Evolutionary conservation across 2,888 invertebrate genomes (phyloP).

Genomic region (Scaptomyza parva): DNA sequence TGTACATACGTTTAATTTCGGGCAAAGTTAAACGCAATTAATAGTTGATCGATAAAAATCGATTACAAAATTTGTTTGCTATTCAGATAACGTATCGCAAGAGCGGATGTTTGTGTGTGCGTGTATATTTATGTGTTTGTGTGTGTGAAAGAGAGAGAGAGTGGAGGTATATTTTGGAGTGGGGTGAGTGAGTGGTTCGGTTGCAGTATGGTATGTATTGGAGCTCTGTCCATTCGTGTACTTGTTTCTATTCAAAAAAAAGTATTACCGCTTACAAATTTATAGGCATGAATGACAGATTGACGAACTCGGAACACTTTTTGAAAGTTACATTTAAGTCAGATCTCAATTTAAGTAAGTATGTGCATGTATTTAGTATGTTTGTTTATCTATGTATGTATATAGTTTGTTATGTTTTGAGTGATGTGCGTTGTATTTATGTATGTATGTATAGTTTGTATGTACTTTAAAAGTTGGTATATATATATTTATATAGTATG

Average conservation of each 20-base stretch:
- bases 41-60: conserved; percentile 1
- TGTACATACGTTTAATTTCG: conserved; percentile 7
- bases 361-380: conserved; percentile 10
- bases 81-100: conserved; percentile 10
- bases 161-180: background rate
- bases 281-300: background rate
- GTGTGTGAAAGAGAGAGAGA: background rate
- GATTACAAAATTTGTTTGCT: background rate
- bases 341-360: background rate
- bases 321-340: no score
- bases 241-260: background rate
- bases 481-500: conserved; percentile 23
- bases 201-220: background rate
- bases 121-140: conserved; percentile 1
- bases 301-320: no score
- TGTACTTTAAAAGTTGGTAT: conserved; percentile 20
- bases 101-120: background rate
- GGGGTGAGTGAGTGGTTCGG: background rate
- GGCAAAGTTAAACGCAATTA: background rate
- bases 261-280: background rate
- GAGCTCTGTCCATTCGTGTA: background rate
- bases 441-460: conserved; percentile 6
- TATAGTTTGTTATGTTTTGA: background rate
- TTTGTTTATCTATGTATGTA: conserved; percentile 14
- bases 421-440: conserved; percentile 19